Percentiles rank a stretch among this genome's conserved stretches.
These are phyloP conservation scores for Drosophila lacertosa DNA, from an alignment of 1,140 invertebrate genomes.

Conservation along the genomic window DNA sequence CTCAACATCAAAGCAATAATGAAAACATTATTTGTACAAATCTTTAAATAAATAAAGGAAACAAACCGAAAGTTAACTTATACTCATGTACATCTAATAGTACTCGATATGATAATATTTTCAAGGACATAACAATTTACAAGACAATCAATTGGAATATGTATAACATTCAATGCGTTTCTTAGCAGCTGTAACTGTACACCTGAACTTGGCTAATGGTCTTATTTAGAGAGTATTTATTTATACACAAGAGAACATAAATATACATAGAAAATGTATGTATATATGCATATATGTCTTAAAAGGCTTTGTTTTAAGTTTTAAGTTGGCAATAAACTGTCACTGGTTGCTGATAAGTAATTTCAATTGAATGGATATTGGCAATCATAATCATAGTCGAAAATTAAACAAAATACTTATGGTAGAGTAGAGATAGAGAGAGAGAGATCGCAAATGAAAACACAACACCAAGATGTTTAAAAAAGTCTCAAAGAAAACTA, in stretches of 20 bases:
- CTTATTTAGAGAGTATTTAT: slow-evolving; percentile 8
- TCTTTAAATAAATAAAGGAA: background rate
- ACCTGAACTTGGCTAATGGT: slow-evolving; percentile 23
- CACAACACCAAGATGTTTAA: slow-evolving; percentile 83
- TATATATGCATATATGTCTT: slow-evolving; percentile 1
- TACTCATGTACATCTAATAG: slow-evolving; percentile 22
- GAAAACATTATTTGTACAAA: slow-evolving; percentile 2
- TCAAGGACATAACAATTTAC: slow-evolving; percentile 75
- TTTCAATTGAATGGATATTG: slow-evolving; percentile 49
- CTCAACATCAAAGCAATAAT: slow-evolving; percentile 16
- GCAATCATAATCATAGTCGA: slow-evolving; percentile 54
- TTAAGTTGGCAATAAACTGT: slow-evolving; percentile 29
- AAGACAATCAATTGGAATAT: slow-evolving; percentile 69
- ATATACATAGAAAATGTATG: slow-evolving; percentile 7
- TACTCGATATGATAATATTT: slow-evolving; percentile 22
- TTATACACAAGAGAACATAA: slow-evolving; percentile 14
- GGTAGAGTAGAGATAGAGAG: slow-evolving; percentile 42
- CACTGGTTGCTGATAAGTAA: slow-evolving; percentile 22
- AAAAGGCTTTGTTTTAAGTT: background rate
- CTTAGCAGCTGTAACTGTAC: slow-evolving; percentile 40
- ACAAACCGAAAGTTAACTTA: slow-evolving; percentile 4
- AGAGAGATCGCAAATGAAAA: slow-evolving; percentile 74
- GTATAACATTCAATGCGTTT: slow-evolving; percentile 67
- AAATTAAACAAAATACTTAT: slow-evolving; percentile 68
- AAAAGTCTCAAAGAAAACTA: slow-evolving; percentile 69